Base-by-base conservation (phyloP, 1,140 invertebrate genomes). In the Trachymyrmex cornetzi region DNA sequence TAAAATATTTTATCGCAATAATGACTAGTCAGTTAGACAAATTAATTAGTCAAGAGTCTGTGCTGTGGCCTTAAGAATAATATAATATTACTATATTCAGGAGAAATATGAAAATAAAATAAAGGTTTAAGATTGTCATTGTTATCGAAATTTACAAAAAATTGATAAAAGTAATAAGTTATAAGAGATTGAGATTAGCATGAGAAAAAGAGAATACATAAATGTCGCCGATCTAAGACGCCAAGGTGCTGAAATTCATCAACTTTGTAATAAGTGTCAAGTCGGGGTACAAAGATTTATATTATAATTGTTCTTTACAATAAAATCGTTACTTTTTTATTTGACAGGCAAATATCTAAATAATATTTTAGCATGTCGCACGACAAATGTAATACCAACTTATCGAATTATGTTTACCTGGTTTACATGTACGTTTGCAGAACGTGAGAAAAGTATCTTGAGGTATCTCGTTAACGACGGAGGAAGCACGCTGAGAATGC, bases 191-290 rank as follows among this genome's bases (percentile, higher is more conserved):
- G 6, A 34, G 30, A 34, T 34, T 34, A 34, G 34, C 6, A 57
- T 59, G 38, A 50, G 12, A n/a, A 69, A 59, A 11, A 48, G 9
- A 80, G 3, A 27, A 75, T 63, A 75, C 50, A 53, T 44, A 61
- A 44, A 86, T 89, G 75, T 75, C 75, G 12, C 53, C 84, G 6
- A 27, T 4, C 0, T 14, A 57, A 34, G 63, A 89, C n/a, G 5
- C 12, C 6, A 71, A 50, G 11, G 67, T 92, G 63, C 90, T 89
- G 6, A 44, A 53, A 53, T 50, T 85, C 9, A 59, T 55, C 30
- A 89, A 90, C 4, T 92, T 91, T 53, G 34, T 86, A 16, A 92
- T 89, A 63, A 89, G 90, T 5, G 91, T 89, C 55, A 27, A 90
- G 16, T 79, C 91, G 11, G 90, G 91, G 91, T 92, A 84, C 89